These are phyloP conservation scores for Drosophila takahashii DNA, from an alignment of 1,140 invertebrate genomes.

Conservation along the genomic window DNA sequence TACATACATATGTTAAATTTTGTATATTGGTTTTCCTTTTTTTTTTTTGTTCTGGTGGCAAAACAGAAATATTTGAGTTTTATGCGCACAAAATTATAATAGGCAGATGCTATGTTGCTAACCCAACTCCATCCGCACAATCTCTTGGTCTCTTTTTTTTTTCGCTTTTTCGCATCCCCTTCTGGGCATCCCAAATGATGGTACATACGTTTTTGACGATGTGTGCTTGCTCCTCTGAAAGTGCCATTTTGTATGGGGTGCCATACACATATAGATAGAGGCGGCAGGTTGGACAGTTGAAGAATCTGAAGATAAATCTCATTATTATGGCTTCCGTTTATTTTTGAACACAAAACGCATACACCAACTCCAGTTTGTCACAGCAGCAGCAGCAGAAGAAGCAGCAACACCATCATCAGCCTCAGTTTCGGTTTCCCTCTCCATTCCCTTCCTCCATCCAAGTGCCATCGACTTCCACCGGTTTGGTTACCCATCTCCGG, in stretches of 20 bases:
- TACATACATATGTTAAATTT: conserved; percentile 51
- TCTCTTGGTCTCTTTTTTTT: not conserved
- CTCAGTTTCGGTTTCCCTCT: not conserved
- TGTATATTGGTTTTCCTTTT: conserved; percentile 27
- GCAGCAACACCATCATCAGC: not conserved
- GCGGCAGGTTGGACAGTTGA: conserved; percentile 34
- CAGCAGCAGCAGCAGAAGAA: conserved; percentile 1
- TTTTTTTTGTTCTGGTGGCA: conserved; percentile 6
- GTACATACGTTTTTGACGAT: not conserved
- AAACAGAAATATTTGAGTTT: conserved; percentile 68
- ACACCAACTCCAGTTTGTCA: not conserved
- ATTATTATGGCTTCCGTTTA: conserved; percentile 79
- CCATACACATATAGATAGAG: not conserved
- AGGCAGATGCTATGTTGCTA: conserved; percentile 33
- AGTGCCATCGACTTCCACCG: conserved; percentile 7
- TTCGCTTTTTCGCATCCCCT: not conserved
- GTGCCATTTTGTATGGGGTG: not conserved
- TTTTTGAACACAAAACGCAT: conserved; percentile 58
- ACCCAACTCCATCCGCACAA: conserved; percentile 16
- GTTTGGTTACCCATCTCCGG: conserved; percentile 15
- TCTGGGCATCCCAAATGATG: not conserved
- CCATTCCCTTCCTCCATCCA: not conserved
- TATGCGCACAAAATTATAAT: conserved; percentile 74
- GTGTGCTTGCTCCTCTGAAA: not conserved
- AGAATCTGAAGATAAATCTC: conserved; percentile 48